phyloP scores from a whole-genome alignment of 1,140 invertebrate species.

The Drosophila fuyamai region DNA sequence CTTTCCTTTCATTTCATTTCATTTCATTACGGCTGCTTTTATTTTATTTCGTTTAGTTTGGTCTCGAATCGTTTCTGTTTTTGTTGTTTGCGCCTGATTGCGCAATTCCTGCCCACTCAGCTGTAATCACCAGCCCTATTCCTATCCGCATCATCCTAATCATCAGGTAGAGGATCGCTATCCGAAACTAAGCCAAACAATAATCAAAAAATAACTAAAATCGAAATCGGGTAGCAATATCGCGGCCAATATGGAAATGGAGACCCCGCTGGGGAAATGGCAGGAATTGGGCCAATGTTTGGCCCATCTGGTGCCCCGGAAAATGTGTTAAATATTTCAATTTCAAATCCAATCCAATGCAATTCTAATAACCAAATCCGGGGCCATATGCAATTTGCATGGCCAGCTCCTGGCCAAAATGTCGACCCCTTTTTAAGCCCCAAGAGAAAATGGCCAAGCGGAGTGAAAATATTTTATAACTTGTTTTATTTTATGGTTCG shows the following conservation, averaged over 20 bases:
- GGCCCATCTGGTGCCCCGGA: constrained; percentile 17
- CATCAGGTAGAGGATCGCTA: constrained; percentile 19
- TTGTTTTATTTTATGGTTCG: constrained; percentile 43
- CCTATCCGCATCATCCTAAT: constrained; percentile 2
- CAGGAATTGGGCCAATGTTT: constrained; percentile 1
- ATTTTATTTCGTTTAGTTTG: constrained; percentile 38
- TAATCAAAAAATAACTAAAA: not conserved
- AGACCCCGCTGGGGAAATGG: not conserved
- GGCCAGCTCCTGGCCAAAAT: constrained; percentile 66
- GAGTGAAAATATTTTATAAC: constrained; percentile 67
- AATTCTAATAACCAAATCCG: constrained; percentile 79
- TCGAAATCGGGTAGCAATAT: not conserved
- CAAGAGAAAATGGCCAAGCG: constrained; percentile 14
- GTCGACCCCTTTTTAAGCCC: not conserved
- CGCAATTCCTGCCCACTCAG: constrained; percentile 69
- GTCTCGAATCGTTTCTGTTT: constrained; percentile 49
- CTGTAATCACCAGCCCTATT: constrained; percentile 43
- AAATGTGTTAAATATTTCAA: constrained; percentile 79
- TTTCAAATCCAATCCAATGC: constrained; percentile 78
- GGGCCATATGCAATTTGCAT: constrained; percentile 69
- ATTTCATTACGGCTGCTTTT: constrained; percentile 20
- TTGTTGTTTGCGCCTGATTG: constrained; percentile 77
- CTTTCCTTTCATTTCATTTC: constrained; percentile 3
- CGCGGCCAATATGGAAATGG: not conserved
- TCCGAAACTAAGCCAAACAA: too few relatives aligned